These are phyloP conservation scores for Aphelinus certus DNA, from an alignment of 1,140 invertebrate species.

Conservation along the genomic window DNA sequence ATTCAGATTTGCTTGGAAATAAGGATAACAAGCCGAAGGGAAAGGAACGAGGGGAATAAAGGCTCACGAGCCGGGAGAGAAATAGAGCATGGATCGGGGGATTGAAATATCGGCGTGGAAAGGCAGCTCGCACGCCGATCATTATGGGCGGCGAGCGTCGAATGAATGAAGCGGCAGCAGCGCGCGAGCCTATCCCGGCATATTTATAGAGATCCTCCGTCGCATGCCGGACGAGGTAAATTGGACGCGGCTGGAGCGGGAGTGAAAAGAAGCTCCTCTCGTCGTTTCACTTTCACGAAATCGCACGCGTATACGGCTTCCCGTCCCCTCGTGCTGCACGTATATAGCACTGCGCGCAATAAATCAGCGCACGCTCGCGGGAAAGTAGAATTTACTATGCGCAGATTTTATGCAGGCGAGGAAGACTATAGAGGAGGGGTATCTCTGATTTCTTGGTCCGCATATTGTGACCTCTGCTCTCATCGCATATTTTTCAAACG, in stretches of 20 bases:
- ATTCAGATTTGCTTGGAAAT: constrained; percentile 4
- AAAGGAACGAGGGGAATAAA: neutral
- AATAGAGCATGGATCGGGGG: neutral
- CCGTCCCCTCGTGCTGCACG: no score
- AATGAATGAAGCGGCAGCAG: constrained; percentile 3
- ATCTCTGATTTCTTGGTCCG: no score
- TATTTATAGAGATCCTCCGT: constrained; percentile 21
- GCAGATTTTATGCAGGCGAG: no score
- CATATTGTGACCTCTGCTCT: no score
- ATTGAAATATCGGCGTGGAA: constrained; percentile 10
- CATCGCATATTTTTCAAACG: no score
- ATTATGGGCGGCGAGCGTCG: neutral
- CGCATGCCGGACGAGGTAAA: constrained; percentile 2
- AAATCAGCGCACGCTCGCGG: neutral
- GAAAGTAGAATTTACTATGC: neutral
- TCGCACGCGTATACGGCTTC: neutral
- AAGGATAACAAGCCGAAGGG: neutral
- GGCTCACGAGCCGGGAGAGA: neutral
- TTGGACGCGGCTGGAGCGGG: neutral
- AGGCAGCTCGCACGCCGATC: neutral
- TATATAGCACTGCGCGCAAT: neutral
- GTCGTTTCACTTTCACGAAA: constrained; percentile 16
- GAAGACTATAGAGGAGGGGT: no score
- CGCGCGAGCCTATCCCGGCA: neutral
- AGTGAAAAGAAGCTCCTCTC: neutral